A percentile compares a stretch with the other conserved stretches of the same genome.
phyloP scores from a whole-genome alignment of 2,113 vertebrate genomes.

The Phyllostomus discolor region DNA sequence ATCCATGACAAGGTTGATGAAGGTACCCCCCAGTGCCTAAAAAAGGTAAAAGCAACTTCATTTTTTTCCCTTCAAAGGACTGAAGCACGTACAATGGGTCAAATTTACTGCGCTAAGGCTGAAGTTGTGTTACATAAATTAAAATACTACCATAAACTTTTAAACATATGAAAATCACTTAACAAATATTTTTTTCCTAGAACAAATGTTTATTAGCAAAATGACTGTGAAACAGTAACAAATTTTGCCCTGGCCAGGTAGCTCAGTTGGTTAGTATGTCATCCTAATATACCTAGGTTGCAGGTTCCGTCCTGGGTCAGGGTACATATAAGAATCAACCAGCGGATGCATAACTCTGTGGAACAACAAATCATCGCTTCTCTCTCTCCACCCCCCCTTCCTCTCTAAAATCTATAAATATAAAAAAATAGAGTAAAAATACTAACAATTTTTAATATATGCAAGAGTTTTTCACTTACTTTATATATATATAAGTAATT shows the following conservation, averaged over 20 bases:
- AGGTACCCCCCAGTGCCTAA: constrained; percentile 89
- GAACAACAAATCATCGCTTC: background rate
- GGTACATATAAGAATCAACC: background rate
- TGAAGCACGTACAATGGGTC: background rate
- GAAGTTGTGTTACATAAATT: background rate
- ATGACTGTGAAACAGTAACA: background rate
- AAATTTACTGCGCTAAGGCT: background rate
- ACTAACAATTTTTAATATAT: background rate
- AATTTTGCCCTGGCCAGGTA: background rate
- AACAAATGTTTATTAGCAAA: constrained; percentile 1
- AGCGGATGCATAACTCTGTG: background rate
- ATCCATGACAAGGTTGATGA: constrained; percentile 92
- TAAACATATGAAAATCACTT: background rate
- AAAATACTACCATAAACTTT: background rate
- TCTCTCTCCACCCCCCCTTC: background rate
- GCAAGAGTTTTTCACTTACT: background rate
- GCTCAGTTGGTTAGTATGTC: background rate
- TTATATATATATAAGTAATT: background rate
- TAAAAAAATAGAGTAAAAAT: too few relatives aligned
- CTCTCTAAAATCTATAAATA: background rate
- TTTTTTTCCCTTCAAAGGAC: background rate
- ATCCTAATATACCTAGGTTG: background rate
- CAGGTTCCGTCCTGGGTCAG: background rate
- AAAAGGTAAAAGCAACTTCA: constrained; percentile 18
- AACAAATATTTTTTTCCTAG: background rate